phyloP scores from a whole-genome alignment of 2,888 invertebrate species.

The Drosophila neonasuta region DNA sequence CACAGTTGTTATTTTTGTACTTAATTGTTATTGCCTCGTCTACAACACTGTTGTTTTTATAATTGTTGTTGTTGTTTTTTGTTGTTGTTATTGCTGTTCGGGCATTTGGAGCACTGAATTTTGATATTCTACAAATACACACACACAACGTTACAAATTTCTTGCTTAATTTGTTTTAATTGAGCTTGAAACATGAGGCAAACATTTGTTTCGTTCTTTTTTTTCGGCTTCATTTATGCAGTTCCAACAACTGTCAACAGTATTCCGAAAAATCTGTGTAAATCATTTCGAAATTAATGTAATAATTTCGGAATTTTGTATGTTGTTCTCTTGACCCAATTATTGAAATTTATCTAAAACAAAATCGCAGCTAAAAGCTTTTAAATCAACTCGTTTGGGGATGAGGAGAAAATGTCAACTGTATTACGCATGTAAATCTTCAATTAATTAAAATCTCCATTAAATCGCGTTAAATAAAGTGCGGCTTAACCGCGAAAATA shows the following conservation, averaged over 20 bases:
- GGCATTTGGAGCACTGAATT: constrained; percentile 60
- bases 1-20: constrained; percentile 71
- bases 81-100: constrained; percentile 42
- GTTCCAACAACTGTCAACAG: constrained; percentile 14
- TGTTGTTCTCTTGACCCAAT: not conserved
- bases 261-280: constrained; percentile 7
- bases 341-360: constrained; percentile 1
- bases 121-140: constrained; percentile 45
- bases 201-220: constrained; percentile 43
- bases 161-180: constrained; percentile 74
- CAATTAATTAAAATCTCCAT: constrained; percentile 30
- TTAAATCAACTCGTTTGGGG: not conserved
- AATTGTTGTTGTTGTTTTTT: constrained; percentile 44
- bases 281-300: not conserved
- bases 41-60: constrained; percentile 41
- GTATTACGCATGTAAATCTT: constrained; percentile 30
- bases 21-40: constrained; percentile 69
- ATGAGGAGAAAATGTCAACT: not conserved
- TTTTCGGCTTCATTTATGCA: constrained; percentile 4
- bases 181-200: constrained; percentile 68
- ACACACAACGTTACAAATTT: constrained; percentile 50
- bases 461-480: constrained; percentile 40
- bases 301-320: not conserved
- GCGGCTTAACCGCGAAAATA: constrained; percentile 34
- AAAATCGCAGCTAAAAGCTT: constrained; percentile 1